Percentiles rank a stretch among this genome's conserved stretches.
Conservation (phyloP, 2,113 vertebrate species). For the Calonectris borealis region DNA sequence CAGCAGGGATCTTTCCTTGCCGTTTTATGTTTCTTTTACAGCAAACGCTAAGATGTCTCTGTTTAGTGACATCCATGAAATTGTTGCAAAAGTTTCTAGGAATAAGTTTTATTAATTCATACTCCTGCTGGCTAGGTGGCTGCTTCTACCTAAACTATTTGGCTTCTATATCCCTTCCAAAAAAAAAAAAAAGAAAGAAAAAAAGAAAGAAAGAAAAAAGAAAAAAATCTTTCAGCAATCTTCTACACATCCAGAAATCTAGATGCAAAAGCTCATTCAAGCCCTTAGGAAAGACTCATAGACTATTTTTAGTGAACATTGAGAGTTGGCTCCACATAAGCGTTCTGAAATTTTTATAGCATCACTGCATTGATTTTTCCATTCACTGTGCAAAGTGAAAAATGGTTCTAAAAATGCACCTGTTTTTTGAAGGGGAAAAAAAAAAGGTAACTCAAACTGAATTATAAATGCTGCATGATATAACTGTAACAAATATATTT, state of each 20-base stretch:
- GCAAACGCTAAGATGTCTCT: not conserved
- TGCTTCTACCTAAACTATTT: not conserved
- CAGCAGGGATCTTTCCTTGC: not conserved
- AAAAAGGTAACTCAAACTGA: not conserved
- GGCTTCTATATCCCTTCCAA: not conserved
- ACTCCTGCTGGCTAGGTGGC: not conserved
- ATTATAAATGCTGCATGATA: not conserved
- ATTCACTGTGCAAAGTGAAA: conserved; percentile 7
- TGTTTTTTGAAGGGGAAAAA: not conserved
- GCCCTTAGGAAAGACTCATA: not conserved
- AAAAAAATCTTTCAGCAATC: not conserved
- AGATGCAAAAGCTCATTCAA: not conserved
- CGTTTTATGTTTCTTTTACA: conserved; percentile 9
- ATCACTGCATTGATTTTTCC: conserved; percentile 43
- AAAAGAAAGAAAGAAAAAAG: not conserved
- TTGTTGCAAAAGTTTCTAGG: not conserved
- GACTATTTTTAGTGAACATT: not conserved
- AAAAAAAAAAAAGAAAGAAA: not conserved
- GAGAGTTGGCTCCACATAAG: not conserved
- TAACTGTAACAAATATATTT: conserved; percentile 21
- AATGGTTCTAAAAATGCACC: conserved; percentile 8
- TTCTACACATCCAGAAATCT: not conserved
- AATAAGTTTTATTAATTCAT: not conserved
- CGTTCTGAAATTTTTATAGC: not conserved
- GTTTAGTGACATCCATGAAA: not conserved